Evolutionary conservation across 2,113 vertebrate species (phyloP).

Genomic region (Atrichornis clamosus): DNA sequence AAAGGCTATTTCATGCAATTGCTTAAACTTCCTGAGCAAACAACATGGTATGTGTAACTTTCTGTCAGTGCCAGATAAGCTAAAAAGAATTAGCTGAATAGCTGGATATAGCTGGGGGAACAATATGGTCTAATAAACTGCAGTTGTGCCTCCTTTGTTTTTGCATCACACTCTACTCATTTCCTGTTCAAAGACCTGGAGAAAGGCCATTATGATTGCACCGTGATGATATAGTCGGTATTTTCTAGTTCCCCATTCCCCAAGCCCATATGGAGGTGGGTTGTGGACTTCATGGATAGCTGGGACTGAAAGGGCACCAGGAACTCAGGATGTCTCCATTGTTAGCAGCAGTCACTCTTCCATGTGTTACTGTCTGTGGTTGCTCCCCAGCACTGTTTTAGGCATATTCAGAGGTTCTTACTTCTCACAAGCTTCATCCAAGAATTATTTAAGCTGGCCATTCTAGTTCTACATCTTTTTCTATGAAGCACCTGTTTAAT

Average conservation of each 20-base stretch:
- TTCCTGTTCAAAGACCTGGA: background rate
- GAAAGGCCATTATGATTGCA: background rate
- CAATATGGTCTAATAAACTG: background rate
- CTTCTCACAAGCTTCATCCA: background rate
- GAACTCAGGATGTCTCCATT: background rate
- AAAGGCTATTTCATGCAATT: background rate
- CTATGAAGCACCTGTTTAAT: background rate
- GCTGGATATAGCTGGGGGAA: background rate
- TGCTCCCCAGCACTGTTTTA: background rate
- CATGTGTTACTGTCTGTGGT: background rate
- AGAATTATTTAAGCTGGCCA: background rate
- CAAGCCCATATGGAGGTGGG: rapidly evolving
- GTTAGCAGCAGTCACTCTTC: background rate
- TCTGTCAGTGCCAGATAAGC: background rate
- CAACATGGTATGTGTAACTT: background rate
- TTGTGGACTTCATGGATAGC: background rate
- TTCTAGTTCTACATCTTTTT: background rate
- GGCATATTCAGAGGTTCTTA: background rate
- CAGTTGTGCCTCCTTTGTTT: background rate
- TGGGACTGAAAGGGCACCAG: background rate
- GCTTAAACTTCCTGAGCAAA: background rate
- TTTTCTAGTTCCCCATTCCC: background rate
- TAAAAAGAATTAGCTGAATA: background rate
- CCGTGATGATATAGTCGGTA: background rate
- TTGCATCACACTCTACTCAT: background rate